Base-by-base conservation (phyloP, 2,797 vertebrate genomes). In the Falco concolor region DNA sequence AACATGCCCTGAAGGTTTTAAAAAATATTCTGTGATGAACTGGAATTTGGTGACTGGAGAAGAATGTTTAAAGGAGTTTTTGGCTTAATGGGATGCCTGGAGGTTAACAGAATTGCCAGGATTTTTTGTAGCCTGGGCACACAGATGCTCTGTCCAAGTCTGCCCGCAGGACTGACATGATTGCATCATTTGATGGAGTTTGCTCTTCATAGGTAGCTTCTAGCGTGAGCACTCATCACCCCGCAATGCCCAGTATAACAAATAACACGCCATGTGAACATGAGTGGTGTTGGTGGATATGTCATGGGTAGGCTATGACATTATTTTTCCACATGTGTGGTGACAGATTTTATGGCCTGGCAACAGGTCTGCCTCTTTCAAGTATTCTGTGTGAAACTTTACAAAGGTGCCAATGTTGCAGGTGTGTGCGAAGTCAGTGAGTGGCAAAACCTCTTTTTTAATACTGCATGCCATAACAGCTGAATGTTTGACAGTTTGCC, bases 261-360 rank as follows among this genome's bases (percentile, higher is more conserved):
- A 95, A 36, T 38, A 65, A 36, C 42, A 22, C 60, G 74, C 83
- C 96, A 79, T 40, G 67, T 0, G 0, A 90, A 54, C 77, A 12
- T 0, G 5, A 70, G 77, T 20, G 70, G 56, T 88, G 89, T 21
- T 73, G 68, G 59, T 76, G 88, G 88, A 76, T 89, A 11, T 82
- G 91, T 86, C 91, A 60, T 0, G 1, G 65, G 47, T 84, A 73
- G 89, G 59, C 94, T 82, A 9, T 88, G 59, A 70, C 63, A 12
- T 69, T 93, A 59, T 52, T 93, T 95, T 95, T 90, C 78, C 59
- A 12, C 36, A 49, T 94, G 85, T 89, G 80, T 90, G 93, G 83
- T 7, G 22, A 80, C 93, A 80, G 64, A 27, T 89, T 95, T 95
- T 93, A 82, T 54, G 75, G 80, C 75, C 86, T 95, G 92, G 90